Evolutionary conservation across 30 jellyfish, hydroid and myxozoan species (phyloP).

Genomic region (Clytia hemisphaerica): DNA sequence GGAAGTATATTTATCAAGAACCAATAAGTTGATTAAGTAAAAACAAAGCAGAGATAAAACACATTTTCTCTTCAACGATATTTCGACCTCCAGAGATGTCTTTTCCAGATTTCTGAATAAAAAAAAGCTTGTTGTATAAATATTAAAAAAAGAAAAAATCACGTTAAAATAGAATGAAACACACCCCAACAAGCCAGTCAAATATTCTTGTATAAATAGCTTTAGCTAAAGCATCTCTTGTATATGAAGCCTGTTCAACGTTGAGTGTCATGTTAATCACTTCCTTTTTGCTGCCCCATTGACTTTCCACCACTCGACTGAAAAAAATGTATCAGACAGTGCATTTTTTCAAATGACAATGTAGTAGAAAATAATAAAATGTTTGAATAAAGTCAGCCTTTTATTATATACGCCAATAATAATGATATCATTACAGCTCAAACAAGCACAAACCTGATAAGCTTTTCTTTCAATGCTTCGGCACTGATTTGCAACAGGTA

Average conservation of each 20-base stretch:
- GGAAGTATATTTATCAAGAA: background rate
- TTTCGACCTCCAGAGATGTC: too few species aligned
- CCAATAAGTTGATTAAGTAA: too few species aligned
- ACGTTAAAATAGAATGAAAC: background rate
- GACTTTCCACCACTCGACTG: conserved; percentile 96
- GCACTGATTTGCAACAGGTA: conserved; percentile 57
- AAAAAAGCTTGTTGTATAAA: background rate
- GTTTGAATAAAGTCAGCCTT: background rate
- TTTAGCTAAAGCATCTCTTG: conserved; percentile 91
- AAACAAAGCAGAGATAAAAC: too few species aligned
- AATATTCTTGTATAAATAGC: conserved; percentile 73
- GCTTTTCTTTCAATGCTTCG: conserved; percentile 56
- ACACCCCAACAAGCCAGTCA: conserved; percentile 54
- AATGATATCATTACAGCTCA: background rate
- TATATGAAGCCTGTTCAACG: conserved; percentile 67
- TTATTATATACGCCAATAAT: too few species aligned
- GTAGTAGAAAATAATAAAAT: too few species aligned
- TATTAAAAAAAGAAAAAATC: background rate
- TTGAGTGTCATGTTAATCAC: conserved; percentile 74
- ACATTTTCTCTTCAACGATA: too few species aligned
- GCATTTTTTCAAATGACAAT: background rate
- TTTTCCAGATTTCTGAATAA: too few species aligned
- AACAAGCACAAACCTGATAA: conserved; percentile 48
- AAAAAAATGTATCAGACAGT: too few species aligned
- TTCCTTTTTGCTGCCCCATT: conserved; percentile 97